These are phyloP conservation scores for Volucella inanis DNA, from an alignment of 2,888 invertebrate species.

Conservation along the genomic window DNA sequence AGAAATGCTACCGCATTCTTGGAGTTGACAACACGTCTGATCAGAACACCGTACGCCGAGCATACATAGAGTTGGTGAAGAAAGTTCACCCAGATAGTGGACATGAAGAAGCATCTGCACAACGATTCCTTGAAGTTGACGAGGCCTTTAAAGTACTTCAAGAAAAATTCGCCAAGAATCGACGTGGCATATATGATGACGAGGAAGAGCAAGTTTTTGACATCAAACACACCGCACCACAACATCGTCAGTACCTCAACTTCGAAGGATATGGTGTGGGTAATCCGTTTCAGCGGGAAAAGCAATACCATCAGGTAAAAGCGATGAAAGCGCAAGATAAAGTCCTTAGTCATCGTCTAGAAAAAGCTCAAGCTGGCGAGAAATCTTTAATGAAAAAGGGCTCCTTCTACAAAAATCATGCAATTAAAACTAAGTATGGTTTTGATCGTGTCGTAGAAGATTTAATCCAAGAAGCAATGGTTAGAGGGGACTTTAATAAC, in stretches of 20 bases:
- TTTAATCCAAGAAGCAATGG: constrained; percentile 95
- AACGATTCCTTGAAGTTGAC: constrained; percentile 90
- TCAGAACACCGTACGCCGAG: constrained; percentile 88
- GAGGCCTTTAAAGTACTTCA: constrained; percentile 89
- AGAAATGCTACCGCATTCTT: constrained; percentile 89
- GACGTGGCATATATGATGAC: constrained; percentile 84
- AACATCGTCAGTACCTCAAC: constrained; percentile 90
- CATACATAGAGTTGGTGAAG: constrained; percentile 91
- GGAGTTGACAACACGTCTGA: constrained; percentile 88
- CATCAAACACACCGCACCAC: constrained; percentile 93
- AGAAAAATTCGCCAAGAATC: constrained; percentile 87
- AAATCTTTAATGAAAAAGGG: constrained; percentile 87
- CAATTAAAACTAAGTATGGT: constrained; percentile 91
- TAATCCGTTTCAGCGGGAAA: constrained; percentile 90
- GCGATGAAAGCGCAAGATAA: constrained; percentile 88
- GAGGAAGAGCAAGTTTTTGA: constrained; percentile 85
- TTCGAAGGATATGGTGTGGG: constrained; percentile 92
- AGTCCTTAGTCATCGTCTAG: constrained; percentile 86
- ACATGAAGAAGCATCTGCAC: constrained; percentile 87
- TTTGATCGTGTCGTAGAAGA: constrained; percentile 95
- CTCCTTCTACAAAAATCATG: constrained; percentile 86
- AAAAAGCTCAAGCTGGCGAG: constrained; percentile 86
- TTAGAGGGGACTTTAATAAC: constrained; percentile 94
- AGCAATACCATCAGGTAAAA: constrained; percentile 87
- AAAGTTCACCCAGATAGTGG: constrained; percentile 93